Evolutionary conservation across 2,888 invertebrate genomes (phyloP).

Genomic region (Synergus laeviventris): DNA sequence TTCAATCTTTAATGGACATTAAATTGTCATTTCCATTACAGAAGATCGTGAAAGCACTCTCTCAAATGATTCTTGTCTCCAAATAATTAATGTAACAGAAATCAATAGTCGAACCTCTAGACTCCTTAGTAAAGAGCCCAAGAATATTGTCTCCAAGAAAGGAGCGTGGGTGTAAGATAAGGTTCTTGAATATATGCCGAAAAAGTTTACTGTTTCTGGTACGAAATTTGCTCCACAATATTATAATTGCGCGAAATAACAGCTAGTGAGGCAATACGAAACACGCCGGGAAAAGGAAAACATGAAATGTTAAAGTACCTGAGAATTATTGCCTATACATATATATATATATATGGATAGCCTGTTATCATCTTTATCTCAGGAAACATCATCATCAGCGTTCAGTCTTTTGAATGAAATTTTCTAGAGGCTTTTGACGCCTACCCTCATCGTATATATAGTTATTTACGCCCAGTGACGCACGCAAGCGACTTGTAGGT

Average conservation of each 20-base stretch:
- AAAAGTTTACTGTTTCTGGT: neutral
- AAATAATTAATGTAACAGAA: neutral
- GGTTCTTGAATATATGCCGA: neutral
- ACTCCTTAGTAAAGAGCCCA: neutral
- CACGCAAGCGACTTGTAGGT: slow-evolving; percentile 11
- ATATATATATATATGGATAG: too few relatives aligned
- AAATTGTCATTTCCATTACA: neutral
- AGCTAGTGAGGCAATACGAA: too few relatives aligned
- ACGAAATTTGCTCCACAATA: neutral
- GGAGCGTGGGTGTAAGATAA: neutral
- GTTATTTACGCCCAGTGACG: slow-evolving; percentile 30
- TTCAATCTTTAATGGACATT: neutral
- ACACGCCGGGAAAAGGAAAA: too few relatives aligned
- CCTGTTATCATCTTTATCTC: too few relatives aligned
- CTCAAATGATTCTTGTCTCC: neutral
- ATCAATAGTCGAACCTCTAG: neutral
- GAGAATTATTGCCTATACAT: too few relatives aligned
- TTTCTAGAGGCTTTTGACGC: slow-evolving; percentile 33
- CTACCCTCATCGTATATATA: neutral
- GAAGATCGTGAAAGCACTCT: neutral
- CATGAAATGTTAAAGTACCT: too few relatives aligned
- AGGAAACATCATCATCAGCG: neutral
- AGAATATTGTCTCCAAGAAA: neutral
- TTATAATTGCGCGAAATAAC: neutral
- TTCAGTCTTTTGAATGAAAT: slow-evolving; percentile 24